These are phyloP conservation scores for Myotis planiceps DNA, from an alignment of 2,797 vertebrate species.

Conservation along the genomic window DNA sequence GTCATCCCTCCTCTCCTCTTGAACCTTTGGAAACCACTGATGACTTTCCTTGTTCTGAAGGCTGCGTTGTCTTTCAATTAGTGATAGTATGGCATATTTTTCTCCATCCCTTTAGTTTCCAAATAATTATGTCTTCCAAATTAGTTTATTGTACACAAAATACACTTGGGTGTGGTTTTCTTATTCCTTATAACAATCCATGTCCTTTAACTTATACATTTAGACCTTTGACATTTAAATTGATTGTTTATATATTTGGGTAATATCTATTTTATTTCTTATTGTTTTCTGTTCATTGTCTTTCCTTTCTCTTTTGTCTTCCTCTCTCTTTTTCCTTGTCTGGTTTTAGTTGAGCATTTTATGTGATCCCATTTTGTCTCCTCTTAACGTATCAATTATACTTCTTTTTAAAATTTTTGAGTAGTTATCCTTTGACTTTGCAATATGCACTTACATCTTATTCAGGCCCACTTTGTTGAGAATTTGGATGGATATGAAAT, in stretches of 20 bases:
- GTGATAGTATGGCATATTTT: background rate
- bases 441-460: too few species aligned
- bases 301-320: background rate
- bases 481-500: background rate
- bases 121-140: background rate
- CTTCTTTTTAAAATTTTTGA: too few species aligned
- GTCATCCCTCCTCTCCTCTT: background rate
- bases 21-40: background rate
- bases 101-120: background rate
- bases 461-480: background rate
- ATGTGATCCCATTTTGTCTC: too few species aligned
- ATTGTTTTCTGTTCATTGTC: background rate
- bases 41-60: background rate
- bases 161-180: background rate
- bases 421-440: too few species aligned
- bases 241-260: background rate
- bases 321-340: background rate
- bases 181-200: background rate
- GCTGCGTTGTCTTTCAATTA: background rate
- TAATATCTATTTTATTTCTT: background rate
- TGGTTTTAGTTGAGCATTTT: too few species aligned
- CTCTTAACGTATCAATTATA: too few species aligned
- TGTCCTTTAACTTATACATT: background rate
- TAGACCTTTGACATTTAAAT: background rate
- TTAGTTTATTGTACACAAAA: background rate